These are phyloP conservation scores for Melanophora roralis DNA, from an alignment of 2,888 invertebrate species.

Conservation along the genomic window DNA sequence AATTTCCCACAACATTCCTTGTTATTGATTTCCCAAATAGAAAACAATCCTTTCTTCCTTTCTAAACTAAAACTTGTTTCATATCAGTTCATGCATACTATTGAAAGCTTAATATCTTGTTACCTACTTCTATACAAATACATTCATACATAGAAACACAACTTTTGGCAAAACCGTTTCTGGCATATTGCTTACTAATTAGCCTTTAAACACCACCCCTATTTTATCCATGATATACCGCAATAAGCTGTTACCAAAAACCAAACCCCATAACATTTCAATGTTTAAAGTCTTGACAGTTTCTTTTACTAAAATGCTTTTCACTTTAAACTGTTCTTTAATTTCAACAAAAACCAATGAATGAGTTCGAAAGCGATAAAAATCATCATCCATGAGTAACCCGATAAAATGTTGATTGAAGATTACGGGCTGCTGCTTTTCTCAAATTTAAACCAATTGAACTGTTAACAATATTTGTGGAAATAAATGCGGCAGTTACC, in stretches of 20 bases:
- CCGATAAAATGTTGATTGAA: neutral
- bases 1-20: no score
- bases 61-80: no score
- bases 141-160: constrained; percentile 23
- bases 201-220: neutral
- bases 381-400: no score
- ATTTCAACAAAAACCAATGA: neutral
- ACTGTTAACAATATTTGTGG: neutral
- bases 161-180: constrained; percentile 35
- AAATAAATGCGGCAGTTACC: constrained; percentile 17
- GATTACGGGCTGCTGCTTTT: neutral
- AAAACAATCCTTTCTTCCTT: no score
- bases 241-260: constrained; percentile 19
- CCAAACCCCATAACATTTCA: constrained; percentile 16
- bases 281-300: neutral
- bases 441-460: constrained; percentile 22
- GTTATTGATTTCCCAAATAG: no score
- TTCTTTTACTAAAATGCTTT: constrained; percentile 24
- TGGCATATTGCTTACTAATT: constrained; percentile 45
- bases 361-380: neutral
- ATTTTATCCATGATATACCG: neutral
- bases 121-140: no score
- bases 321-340: constrained; percentile 11
- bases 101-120: neutral
- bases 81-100: no score